Evolutionary conservation across 1,140 invertebrate species (phyloP).

Genomic region (Orius insidiosus): DNA sequence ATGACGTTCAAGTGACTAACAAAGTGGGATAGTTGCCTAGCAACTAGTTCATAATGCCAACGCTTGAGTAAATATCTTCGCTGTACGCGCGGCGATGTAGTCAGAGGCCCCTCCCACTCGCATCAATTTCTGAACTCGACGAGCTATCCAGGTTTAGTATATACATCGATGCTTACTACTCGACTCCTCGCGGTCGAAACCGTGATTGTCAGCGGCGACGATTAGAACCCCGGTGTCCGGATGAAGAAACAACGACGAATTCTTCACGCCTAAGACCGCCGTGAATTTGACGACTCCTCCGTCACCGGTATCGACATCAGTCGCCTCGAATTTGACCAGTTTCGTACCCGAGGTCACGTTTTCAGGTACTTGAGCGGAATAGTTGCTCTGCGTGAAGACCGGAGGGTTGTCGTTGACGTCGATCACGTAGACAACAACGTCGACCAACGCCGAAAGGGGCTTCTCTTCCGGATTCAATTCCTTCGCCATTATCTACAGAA

Average conservation of each 20-base stretch:
- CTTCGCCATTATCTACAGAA: slow-evolving; percentile 50
- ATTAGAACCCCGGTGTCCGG: slow-evolving; percentile 59
- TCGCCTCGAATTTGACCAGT: slow-evolving; percentile 35
- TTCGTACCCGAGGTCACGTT: slow-evolving; percentile 40
- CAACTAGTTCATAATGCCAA: no score
- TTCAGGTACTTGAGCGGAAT: slow-evolving; percentile 56
- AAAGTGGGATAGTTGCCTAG: no score
- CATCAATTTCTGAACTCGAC: no score
- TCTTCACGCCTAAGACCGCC: slow-evolving; percentile 50
- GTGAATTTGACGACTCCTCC: slow-evolving; percentile 38
- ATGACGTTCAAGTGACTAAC: no score
- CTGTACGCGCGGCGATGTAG: no score
- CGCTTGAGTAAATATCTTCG: no score
- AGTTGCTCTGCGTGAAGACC: slow-evolving; percentile 51
- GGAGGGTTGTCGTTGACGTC: slow-evolving; percentile 85
- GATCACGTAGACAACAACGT: slow-evolving; percentile 60
- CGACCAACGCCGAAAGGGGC: slow-evolving; percentile 35
- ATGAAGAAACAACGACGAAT: slow-evolving; percentile 59
- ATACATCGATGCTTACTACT: no score
- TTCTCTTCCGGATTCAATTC: slow-evolving; percentile 50
- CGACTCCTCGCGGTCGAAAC: slow-evolving; percentile 67
- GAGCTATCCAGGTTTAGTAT: no score
- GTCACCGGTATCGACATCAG: slow-evolving; percentile 52
- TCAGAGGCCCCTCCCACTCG: no score
- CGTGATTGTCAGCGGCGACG: slow-evolving; percentile 49